These are phyloP conservation scores for Tympanoctomys barrerae DNA, from an alignment of 2,797 vertebrate species.

Conservation along the genomic window DNA sequence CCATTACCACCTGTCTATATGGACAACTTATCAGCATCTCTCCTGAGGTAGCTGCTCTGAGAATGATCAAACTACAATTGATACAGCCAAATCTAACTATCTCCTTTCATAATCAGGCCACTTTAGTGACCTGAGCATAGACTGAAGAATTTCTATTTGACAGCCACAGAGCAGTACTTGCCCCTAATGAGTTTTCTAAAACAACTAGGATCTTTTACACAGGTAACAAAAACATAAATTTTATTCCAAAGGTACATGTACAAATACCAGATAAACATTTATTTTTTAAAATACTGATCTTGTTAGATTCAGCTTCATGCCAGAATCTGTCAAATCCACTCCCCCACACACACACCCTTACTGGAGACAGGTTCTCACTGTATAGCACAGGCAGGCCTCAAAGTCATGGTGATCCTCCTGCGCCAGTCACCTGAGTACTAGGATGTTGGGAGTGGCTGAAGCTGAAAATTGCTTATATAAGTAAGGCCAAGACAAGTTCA, in stretches of 20 bases:
- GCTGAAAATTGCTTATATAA: too few species aligned
- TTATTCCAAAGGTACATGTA: background rate
- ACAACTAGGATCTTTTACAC: background rate
- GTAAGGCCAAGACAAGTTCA: too few species aligned
- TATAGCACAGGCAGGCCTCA: background rate
- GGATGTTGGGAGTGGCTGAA: background rate
- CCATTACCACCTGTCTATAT: background rate
- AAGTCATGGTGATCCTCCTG: background rate
- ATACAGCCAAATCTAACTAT: background rate
- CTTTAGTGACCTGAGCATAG: background rate
- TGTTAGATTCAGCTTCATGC: conserved; percentile 17
- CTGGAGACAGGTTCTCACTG: background rate
- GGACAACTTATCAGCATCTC: background rate
- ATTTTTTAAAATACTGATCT: conserved; percentile 1
- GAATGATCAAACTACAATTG: background rate
- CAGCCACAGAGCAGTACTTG: background rate
- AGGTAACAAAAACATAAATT: conserved; percentile 25
- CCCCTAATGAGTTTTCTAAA: conserved; percentile 36
- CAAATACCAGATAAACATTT: conserved; percentile 24
- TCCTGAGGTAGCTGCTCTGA: background rate
- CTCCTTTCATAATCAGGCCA: background rate
- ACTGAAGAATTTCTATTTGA: background rate
- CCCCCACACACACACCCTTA: background rate
- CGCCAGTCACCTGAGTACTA: background rate
- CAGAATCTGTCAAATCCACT: background rate